phyloP scores from a whole-genome alignment of 2,888 invertebrate genomes.

The Rotaria sp. region DNA sequence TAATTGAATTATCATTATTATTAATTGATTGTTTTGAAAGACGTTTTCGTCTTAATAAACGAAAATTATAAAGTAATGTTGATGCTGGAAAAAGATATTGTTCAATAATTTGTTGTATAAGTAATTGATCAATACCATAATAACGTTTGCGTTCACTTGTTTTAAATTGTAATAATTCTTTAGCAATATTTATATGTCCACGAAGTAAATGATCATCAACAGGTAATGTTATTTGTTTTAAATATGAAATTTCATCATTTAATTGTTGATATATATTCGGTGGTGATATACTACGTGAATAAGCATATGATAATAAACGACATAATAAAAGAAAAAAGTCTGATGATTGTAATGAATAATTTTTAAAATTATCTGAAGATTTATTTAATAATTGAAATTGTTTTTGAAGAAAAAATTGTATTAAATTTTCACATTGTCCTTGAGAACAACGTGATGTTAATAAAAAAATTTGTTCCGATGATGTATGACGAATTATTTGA shows the following conservation, averaged over 20 bases:
- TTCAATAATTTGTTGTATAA: conserved; percentile 75
- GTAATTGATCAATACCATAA: conserved; percentile 54
- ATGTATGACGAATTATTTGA: conserved; percentile 66
- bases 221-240: conserved; percentile 56
- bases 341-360: conserved; percentile 68
- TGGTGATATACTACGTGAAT: conserved; percentile 65
- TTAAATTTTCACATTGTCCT: conserved; percentile 59
- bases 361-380: conserved; percentile 48
- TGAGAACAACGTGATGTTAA: conserved; percentile 74
- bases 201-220: conserved; percentile 62
- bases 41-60: conserved; percentile 45
- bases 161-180: conserved; percentile 78
- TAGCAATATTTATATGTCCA: conserved; percentile 80
- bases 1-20: background rate
- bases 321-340: conserved; percentile 66
- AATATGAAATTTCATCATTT: conserved; percentile 70
- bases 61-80: conserved; percentile 64
- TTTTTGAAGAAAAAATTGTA: conserved; percentile 45
- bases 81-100: conserved; percentile 93
- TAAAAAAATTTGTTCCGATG: conserved; percentile 74
- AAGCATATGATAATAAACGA: conserved; percentile 57
- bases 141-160: conserved; percentile 76
- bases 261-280: conserved; percentile 66
- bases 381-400: conserved; percentile 31
- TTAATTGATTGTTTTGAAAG: background rate